Evolutionary conservation across 1,140 invertebrate species (phyloP).

Genomic region (Triops longicaudatus): DNA sequence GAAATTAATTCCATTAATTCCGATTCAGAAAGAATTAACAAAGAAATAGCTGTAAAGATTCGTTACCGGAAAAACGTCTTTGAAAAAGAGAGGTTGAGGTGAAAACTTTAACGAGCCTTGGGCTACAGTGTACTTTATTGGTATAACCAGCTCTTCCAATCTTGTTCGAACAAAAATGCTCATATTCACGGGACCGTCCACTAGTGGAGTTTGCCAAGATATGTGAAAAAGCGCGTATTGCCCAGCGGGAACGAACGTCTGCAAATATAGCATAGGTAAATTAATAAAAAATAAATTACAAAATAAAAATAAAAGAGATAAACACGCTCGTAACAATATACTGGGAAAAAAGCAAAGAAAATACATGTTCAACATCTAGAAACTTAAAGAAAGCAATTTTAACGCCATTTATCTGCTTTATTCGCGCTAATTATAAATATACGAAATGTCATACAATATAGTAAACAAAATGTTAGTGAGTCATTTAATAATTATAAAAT

Average conservation of each 20-base stretch:
- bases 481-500: too few species aligned
- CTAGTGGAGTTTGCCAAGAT: slow-evolving; percentile 55
- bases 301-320: too few species aligned
- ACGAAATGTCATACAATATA: too few species aligned
- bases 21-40: neutral
- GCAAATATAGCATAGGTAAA: slow-evolving; percentile 33
- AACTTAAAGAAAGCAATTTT: neutral
- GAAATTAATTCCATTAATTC: neutral
- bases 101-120: slow-evolving; percentile 33
- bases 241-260: slow-evolving; percentile 52
- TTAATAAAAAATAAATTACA: neutral
- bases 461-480: too few species aligned
- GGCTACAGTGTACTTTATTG: slow-evolving; percentile 46
- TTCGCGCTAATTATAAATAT: too few species aligned
- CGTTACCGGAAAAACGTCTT: slow-evolving; percentile 69
- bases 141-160: slow-evolving; percentile 56
- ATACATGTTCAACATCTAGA: too few species aligned
- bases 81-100: slow-evolving; percentile 58
- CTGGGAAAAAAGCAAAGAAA: too few species aligned
- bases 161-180: slow-evolving; percentile 64
- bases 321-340: too few species aligned
- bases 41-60: neutral
- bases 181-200: slow-evolving; percentile 58
- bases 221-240: slow-evolving; percentile 65
- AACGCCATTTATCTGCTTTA: neutral